Evolutionary conservation across 2,888 invertebrate species (phyloP).

Genomic region (Papilio gigon): DNA sequence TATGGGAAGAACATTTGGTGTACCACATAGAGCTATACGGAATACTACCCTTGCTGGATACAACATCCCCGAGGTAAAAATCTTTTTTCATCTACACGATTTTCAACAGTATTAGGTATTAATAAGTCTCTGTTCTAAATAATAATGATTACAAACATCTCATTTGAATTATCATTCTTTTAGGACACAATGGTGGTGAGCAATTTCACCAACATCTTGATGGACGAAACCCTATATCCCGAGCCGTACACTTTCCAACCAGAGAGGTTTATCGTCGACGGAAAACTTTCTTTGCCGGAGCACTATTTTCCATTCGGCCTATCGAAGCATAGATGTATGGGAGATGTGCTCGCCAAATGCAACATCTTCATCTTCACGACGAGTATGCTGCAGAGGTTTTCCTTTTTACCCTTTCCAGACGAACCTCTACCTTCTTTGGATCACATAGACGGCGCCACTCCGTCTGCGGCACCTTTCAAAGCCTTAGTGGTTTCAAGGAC

Average conservation of each 20-base stretch:
- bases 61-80: slow-evolving; percentile 87
- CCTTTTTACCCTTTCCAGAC: slow-evolving; percentile 85
- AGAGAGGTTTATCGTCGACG: slow-evolving; percentile 86
- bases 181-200: slow-evolving; percentile 91
- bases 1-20: slow-evolving; percentile 89
- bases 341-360: slow-evolving; percentile 87
- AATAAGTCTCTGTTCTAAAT: not conserved
- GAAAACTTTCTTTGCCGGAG: slow-evolving; percentile 84
- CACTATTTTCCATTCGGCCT: slow-evolving; percentile 90
- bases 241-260: slow-evolving; percentile 88
- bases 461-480: slow-evolving; percentile 87
- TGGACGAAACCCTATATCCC: slow-evolving; percentile 85
- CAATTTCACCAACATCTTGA: slow-evolving; percentile 87
- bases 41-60: slow-evolving; percentile 88
- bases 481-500: slow-evolving; percentile 83
- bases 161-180: slow-evolving; percentile 40
- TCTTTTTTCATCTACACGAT: not conserved
- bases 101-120: too few relatives aligned
- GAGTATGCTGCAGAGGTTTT: slow-evolving; percentile 87
- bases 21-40: slow-evolving; percentile 89
- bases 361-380: slow-evolving; percentile 90
- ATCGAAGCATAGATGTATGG: slow-evolving; percentile 91
- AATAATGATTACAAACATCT: not conserved
- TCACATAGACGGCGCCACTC: slow-evolving; percentile 90
- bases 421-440: slow-evolving; percentile 84